These are phyloP conservation scores for Athripsodes cinereus DNA, from an alignment of 2,888 invertebrate genomes.

Conservation along the genomic window DNA sequence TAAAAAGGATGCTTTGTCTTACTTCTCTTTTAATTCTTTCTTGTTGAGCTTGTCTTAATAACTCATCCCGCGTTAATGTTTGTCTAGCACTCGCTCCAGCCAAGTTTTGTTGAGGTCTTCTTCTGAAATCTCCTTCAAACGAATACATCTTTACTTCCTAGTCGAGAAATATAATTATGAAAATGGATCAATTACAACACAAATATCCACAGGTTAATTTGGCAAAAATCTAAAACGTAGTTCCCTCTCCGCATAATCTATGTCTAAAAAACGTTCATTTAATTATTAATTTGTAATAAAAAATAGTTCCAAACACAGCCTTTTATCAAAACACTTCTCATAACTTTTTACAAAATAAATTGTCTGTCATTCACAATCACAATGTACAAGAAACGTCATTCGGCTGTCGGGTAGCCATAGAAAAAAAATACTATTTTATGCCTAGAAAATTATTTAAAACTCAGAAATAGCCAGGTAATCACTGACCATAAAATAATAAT, in stretches of 20 bases:
- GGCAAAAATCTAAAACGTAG: not conserved
- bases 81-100: conserved; percentile 77
- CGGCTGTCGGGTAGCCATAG: conserved; percentile 3
- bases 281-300: not conserved
- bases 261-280: not conserved
- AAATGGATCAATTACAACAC: not conserved
- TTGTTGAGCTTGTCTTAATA: conserved; percentile 74
- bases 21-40: conserved; percentile 86
- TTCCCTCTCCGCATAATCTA: not conserved
- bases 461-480: too few species aligned
- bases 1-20: conserved; percentile 16
- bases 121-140: conserved; percentile 87
- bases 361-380: conserved; percentile 1
- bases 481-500: too few species aligned
- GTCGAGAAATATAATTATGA: conserved; percentile 40
- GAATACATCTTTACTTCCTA: conserved; percentile 50
- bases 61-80: conserved; percentile 58
- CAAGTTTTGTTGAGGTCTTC: conserved; percentile 82
- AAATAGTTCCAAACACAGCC: not conserved
- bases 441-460: too few species aligned
- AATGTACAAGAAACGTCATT: conserved; percentile 20
- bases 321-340: not conserved
- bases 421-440: not conserved
- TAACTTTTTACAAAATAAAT: conserved; percentile 1
- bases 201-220: not conserved